Percentiles rank a stretch among this genome's conserved stretches.
Evolutionary conservation across 2,797 vertebrate species (phyloP).

Genomic region (Lacerta viridis): DNA sequence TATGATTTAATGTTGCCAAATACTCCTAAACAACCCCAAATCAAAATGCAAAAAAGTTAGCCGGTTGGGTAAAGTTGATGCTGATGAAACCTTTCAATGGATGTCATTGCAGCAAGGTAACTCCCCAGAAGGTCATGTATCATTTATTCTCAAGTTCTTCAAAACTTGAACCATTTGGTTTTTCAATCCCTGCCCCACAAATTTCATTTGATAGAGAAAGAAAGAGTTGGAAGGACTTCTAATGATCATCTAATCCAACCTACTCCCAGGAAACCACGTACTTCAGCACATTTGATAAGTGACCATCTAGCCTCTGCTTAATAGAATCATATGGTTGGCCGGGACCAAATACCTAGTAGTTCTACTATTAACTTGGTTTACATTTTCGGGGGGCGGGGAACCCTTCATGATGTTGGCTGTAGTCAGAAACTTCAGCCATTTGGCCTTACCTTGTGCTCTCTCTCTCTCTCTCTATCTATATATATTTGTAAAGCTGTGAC

Average conservation of each 20-base stretch:
- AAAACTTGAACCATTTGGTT: not conserved
- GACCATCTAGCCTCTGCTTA: not conserved
- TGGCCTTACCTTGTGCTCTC: not conserved
- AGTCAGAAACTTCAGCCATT: not conserved
- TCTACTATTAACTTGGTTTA: not conserved
- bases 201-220: not conserved
- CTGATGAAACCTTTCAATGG: not conserved
- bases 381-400: not conserved
- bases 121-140: not conserved
- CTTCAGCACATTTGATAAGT: not conserved
- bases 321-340: not conserved
- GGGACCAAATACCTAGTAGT: not conserved
- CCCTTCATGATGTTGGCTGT: not conserved
- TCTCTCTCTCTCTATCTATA: too few relatives aligned
- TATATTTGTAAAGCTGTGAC: not conserved
- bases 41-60: constrained; percentile 7
- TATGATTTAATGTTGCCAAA: not conserved
- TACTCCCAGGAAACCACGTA: not conserved
- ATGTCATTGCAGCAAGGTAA: not conserved
- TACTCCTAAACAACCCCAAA: accelerated
- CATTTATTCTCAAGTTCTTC: not conserved
- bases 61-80: not conserved
- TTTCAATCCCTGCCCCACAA: not conserved
- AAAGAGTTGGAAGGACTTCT: not conserved
- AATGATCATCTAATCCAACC: not conserved